Evolutionary conservation across 2,888 invertebrate genomes (phyloP), one percentile per base, ranked within the genome.

Genomic region (Criorhina ranunculi): DNA sequence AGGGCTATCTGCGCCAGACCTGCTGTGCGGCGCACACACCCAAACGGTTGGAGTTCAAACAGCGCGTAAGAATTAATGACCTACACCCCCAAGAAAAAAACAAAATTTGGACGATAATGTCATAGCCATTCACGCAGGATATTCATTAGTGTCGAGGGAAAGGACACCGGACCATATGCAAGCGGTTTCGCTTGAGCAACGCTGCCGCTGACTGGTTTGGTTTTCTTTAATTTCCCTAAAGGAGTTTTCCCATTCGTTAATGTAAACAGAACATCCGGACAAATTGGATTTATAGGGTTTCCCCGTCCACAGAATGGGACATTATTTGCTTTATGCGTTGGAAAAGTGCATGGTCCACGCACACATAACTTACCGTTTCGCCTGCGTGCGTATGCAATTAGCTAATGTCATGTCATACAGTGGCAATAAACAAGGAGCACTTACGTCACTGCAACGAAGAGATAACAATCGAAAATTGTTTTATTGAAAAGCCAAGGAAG

Each of bases 401-500:
- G 85, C 85, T 85, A 85, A 85, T 85, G 79, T 85, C 85, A 60
- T 85, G 85, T 85, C 85, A 85, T 59, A 70, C 64, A 57, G 40
- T 44, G 70, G 35, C 66, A 70, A 70, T 75, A 79, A 85, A 80
- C 79, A 70, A 79, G 85, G 11, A 83, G 44, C 73, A 77, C 76
- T 82, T 76, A 82, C 44, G 11, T 15, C 9, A 59, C 62, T 37
- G 53, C 31, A 57, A 19, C 44, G 19, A 55, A 5, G 42, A 67
- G 83, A 83, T 78, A 78, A 69, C 75, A 85, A 85, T 85, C 85
- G 79, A 80, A 85, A 85, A 79, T 79, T 76, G 79, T 76, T 83
- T 83, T 80, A 79, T 79, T 75, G 69, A 53, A 79, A 80, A 70
- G 33, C 62, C 82, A 82, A 76, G 79, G 82, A 80, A 89, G 88